phyloP scores from a whole-genome alignment of 2,888 invertebrate genomes.

The Pammene aurita region DNA sequence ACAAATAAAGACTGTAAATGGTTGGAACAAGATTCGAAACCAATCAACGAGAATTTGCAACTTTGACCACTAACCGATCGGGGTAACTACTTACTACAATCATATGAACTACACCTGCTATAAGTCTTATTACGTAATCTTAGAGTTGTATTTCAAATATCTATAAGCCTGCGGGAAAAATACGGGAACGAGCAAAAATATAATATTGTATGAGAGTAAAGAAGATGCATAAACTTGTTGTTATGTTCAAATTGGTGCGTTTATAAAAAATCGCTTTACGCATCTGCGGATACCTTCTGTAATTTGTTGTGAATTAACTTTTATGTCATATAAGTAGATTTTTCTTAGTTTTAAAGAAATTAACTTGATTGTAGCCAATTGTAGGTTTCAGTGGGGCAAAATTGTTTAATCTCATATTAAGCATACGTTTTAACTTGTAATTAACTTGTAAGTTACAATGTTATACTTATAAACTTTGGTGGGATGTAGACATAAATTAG shows the following conservation, averaged over 20 bases:
- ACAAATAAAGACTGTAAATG: constrained; percentile 11
- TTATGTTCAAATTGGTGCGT: constrained; percentile 70
- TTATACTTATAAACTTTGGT: constrained; percentile 21
- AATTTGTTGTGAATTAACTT: constrained; percentile 53
- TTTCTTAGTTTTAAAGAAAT: constrained; percentile 34
- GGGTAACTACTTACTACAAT: constrained; percentile 11
- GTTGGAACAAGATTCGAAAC: constrained; percentile 11
- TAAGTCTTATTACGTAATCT: constrained; percentile 2
- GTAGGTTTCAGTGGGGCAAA: constrained; percentile 27
- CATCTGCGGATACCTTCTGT: constrained; percentile 58
- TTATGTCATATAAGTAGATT: constrained; percentile 55
- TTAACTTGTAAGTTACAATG: constrained; percentile 35
- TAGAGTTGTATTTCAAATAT: constrained; percentile 21
- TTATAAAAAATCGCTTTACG: constrained; percentile 65
- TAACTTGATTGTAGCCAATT: constrained; percentile 39
- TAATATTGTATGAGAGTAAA: constrained; percentile 49
- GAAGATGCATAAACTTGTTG: constrained; percentile 60
- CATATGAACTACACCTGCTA: not conserved
- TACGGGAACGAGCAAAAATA: constrained; percentile 51
- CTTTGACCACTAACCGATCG: constrained; percentile 19
- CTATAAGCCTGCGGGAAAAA: constrained; percentile 4
- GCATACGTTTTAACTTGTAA: constrained; percentile 30
- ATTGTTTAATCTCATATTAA: constrained; percentile 41
- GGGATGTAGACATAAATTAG: constrained; percentile 35
- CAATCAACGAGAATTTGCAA: constrained; percentile 15